phyloP scores from a whole-genome alignment of 2,113 vertebrate species.

The Romanogobio albipinnatus region DNA sequence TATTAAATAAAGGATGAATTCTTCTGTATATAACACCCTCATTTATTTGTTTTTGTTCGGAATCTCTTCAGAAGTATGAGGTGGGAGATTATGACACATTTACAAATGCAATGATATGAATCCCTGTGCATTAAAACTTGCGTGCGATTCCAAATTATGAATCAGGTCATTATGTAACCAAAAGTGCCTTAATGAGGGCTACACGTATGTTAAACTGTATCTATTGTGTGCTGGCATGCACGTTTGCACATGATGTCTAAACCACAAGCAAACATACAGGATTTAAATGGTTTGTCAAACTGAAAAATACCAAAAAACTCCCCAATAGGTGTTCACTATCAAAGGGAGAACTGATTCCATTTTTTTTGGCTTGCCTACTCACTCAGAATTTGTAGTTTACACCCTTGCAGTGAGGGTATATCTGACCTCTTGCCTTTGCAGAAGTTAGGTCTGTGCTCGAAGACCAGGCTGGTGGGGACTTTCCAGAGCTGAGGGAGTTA shows the following conservation, averaged over 20 bases:
- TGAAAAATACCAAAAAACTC: constrained; percentile 5
- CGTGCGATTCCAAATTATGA: not conserved
- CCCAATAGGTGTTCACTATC: constrained; percentile 9
- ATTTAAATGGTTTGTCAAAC: not conserved
- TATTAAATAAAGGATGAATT: not conserved
- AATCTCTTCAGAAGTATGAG: not conserved
- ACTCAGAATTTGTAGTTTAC: constrained; percentile 7
- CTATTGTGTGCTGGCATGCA: not conserved
- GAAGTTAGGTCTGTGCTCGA: not conserved
- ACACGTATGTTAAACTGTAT: not conserved
- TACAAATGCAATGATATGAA: not conserved
- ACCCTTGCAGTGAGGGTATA: not conserved
- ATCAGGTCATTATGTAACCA: not conserved
- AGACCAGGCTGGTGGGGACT: constrained; percentile 16
- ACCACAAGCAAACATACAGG: not conserved
- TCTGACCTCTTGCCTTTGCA: constrained; percentile 11
- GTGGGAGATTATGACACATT: not conserved
- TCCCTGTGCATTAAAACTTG: too few species aligned
- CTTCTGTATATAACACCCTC: not conserved
- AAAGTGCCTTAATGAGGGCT: not conserved
- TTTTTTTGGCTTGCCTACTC: constrained; percentile 8
- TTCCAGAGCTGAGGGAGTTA: constrained; percentile 24
- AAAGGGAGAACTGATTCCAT: not conserved
- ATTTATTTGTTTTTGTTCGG: not conserved
- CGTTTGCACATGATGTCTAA: not conserved